Base-by-base conservation (phyloP, 2,797 vertebrate genomes). In the Sibirionetta formosa region DNA sequence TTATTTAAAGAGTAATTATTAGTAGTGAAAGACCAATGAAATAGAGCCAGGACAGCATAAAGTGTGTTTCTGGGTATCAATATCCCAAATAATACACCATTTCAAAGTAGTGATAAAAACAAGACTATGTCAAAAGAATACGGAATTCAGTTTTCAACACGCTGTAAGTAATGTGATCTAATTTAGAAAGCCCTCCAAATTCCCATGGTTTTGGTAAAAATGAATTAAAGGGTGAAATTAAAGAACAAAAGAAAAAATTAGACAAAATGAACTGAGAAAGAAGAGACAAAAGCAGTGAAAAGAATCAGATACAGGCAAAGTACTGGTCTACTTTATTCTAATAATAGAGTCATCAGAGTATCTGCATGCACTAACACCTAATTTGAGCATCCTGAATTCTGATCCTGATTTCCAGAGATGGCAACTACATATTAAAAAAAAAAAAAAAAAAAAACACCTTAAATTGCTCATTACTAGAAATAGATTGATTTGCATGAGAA, bases 391-490 rank as follows among this genome's bases (percentile, higher is more conserved):
- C 75, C 73, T 88, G 79, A 80, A 92, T 90, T 92, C 84, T 89
- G 80, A 91, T 79, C 64, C 82, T 94, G 73, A 94, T 95, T 97
- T 94, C 23, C 60, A 3, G 53, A 93, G 60, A 84, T 51, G 16
- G 82, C 64, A 94, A 86, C 81, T 58, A 91, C 26, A 31, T 57
- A 77, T 66, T 48, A 53, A n/a, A n/a, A n/a, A 88, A 92, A 73
- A 73, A 57, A 26, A 27, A 69, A 26, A 36, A 53, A 22, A 14
- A 31, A 64, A 60, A 57, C 15, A 23, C 3, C 46, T 82, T 82
- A 92, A 84, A 95, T 73, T 90, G 81, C 40, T 96, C 78, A 88
- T 96, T 86, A 94, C 71, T 88, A 93, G 91, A 96, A 97, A 86
- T 71, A 92, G 86, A 88, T 82, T 90, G 61, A 93, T 95, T 95